A percentile compares a stretch with the other conserved stretches of the same genome.
Conservation (phyloP, 2,113 vertebrate species). For the Eleginops maclovinus region DNA sequence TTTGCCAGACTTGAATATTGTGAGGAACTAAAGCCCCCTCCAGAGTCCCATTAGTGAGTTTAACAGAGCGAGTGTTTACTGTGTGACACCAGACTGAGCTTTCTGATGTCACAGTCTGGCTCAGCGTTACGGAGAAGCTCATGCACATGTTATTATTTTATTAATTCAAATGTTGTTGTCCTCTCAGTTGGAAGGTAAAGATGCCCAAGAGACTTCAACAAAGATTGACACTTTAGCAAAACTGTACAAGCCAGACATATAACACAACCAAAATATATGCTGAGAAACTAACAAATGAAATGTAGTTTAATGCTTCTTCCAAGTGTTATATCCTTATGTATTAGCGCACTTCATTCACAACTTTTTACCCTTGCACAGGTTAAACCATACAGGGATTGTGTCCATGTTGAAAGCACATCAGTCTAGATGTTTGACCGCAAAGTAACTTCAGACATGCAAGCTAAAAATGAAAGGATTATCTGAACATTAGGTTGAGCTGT, state of each 20-base stretch:
- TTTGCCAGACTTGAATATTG: not conserved
- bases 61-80: constrained; percentile 28
- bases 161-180: constrained; percentile 12
- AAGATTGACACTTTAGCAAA: not conserved
- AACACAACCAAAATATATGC: not conserved
- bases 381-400: not conserved
- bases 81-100: constrained; percentile 27
- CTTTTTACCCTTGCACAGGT: not conserved
- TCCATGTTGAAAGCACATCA: constrained; percentile 48
- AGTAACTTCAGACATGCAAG: constrained; percentile 37
- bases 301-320: not conserved
- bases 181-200: constrained; percentile 29
- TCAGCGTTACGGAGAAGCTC: constrained; percentile 12
- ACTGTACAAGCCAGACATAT: not conserved
- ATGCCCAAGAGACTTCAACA: constrained; percentile 2
- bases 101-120: constrained; percentile 13
- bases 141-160: not conserved
- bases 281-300: not conserved
- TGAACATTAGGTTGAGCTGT: constrained; percentile 37
- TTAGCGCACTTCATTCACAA: not conserved
- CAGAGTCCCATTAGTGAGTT: constrained; percentile 34
- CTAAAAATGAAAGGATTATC: constrained; percentile 44
- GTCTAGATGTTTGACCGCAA: constrained; percentile 30
- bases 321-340: constrained; percentile 9
- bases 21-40: constrained; percentile 13